phyloP scores from a whole-genome alignment of 2,797 vertebrate genomes.

The Rousettus madagascariensis region DNA sequence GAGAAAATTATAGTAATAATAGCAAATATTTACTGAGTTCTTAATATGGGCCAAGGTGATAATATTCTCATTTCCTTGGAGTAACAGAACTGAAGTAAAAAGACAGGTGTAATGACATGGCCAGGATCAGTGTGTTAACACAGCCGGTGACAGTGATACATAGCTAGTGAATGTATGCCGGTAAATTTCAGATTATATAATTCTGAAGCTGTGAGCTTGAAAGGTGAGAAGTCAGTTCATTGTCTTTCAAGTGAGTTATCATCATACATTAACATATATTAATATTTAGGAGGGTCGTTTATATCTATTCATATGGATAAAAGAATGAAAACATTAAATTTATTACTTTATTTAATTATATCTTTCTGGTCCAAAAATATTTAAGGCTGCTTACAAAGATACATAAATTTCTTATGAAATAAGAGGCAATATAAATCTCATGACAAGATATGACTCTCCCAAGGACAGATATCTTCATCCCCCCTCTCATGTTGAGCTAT shows the following conservation, averaged over 20 bases:
- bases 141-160: neutral
- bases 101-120: neutral
- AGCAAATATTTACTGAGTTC: slow-evolving; percentile 35
- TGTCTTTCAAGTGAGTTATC: slow-evolving; percentile 38
- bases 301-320: neutral
- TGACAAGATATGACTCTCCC: neutral
- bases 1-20: slow-evolving; percentile 22
- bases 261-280: neutral
- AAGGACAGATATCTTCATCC: neutral
- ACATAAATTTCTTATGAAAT: neutral
- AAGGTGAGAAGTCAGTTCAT: neutral
- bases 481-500: neutral
- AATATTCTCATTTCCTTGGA: slow-evolving; percentile 35
- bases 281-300: neutral
- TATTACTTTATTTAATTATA: slow-evolving; percentile 14
- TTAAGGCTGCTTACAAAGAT: slow-evolving; percentile 19
- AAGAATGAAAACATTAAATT: neutral
- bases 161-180: neutral
- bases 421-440: slow-evolving; percentile 8
- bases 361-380: neutral
- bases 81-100: slow-evolving; percentile 32
- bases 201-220: neutral
- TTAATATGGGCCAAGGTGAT: neutral
- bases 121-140: neutral
- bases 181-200: neutral